phyloP scores from a whole-genome alignment of 2,888 invertebrate genomes.

The Caenorhabditis angaria region DNA sequence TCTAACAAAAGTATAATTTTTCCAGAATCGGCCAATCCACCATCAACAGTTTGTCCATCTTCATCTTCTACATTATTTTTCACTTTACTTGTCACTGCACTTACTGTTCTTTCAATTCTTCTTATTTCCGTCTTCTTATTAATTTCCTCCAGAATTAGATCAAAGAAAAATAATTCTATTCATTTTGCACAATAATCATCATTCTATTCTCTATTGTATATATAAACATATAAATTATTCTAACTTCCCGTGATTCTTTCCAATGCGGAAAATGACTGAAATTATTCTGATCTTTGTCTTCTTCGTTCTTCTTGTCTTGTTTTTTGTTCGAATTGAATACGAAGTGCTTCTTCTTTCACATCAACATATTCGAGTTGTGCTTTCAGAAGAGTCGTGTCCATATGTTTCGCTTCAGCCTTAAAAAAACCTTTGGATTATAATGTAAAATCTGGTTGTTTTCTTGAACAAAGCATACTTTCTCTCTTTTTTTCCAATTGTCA shows the following conservation, averaged over 20 bases:
- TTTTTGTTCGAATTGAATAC: conserved; percentile 59
- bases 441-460: too few species aligned
- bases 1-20: conserved; percentile 15
- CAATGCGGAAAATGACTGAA: background rate
- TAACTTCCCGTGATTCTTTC: background rate
- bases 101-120: conserved; percentile 40
- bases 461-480: too few species aligned
- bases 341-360: conserved; percentile 66
- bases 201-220: background rate
- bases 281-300: conserved; percentile 13
- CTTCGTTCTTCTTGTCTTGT: conserved; percentile 15
- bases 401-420: conserved; percentile 57
- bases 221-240: background rate
- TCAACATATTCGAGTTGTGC: conserved; percentile 67
- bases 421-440: too few species aligned
- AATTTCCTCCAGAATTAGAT: conserved; percentile 40
- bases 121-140: conserved; percentile 36
- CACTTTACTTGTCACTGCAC: conserved; percentile 40
- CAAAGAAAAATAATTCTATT: conserved; percentile 37
- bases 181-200: conserved; percentile 38
- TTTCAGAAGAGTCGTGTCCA: conserved; percentile 59
- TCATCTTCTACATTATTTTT: conserved; percentile 28
- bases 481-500: too few species aligned
- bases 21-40: background rate
- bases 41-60: conserved; percentile 16